Conservation (phyloP, 2,888 invertebrate species). For the Leucoma salicis region DNA sequence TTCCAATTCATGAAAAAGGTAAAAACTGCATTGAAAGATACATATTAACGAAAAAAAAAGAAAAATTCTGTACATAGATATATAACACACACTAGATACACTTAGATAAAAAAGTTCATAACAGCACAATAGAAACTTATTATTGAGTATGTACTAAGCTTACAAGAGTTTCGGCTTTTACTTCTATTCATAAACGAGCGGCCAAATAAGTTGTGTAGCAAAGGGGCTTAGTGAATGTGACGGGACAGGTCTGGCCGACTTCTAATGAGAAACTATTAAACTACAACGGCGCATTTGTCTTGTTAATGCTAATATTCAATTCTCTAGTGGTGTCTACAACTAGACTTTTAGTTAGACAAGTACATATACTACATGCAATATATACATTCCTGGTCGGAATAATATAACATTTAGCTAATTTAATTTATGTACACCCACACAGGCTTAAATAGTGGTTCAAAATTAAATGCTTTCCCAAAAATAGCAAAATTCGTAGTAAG, state of each 20-base stretch:
- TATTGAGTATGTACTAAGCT: slow-evolving; percentile 1
- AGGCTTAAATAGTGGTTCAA: too few species aligned
- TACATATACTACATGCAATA: background rate
- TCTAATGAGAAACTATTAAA: slow-evolving; percentile 75
- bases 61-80: too few species aligned
- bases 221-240: slow-evolving; percentile 48
- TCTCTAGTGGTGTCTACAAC: slow-evolving; percentile 43
- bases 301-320: slow-evolving; percentile 72
- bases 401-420: too few species aligned
- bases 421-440: too few species aligned
- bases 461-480: too few species aligned
- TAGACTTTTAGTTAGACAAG: slow-evolving; percentile 39
- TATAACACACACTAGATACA: too few species aligned
- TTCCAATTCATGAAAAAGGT: too few species aligned
- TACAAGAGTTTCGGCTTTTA: slow-evolving; percentile 13
- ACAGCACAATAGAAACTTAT: too few species aligned
- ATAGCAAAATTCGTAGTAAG: too few species aligned
- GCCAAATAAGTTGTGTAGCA: slow-evolving; percentile 41
- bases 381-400: background rate
- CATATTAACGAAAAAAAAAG: too few species aligned
- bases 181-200: slow-evolving; percentile 23
- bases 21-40: too few species aligned
- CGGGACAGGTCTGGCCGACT: slow-evolving; percentile 37
- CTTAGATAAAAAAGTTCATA: too few species aligned
- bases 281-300: slow-evolving; percentile 68